Base-by-base conservation (phyloP, 2,113 vertebrate species). In the Monopterus albus region DNA sequence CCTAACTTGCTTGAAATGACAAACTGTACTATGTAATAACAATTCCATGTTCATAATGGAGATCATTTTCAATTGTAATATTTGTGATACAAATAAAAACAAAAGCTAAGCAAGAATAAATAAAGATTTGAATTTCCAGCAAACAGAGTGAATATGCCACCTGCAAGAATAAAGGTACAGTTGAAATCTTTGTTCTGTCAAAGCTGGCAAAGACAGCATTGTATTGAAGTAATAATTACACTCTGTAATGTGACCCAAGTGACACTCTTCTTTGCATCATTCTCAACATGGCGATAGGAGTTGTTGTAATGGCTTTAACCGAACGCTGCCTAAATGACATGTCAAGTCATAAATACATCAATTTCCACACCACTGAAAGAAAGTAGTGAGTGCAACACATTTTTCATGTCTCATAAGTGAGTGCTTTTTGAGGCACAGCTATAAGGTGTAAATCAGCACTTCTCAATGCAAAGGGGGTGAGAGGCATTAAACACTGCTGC, bases 231-330 rank as follows among this genome's bases (percentile, higher is more conserved):
- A 14, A 25, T 20, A 38, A 57, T 57, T 46, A 36, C n/a, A n/a
- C n/a, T n/a, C n/a, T 43, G 10, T 25, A 60, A 43, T n/a, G 18
- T 1, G 0, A 1, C 13, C 51, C 5, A 3, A 11, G 38, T 33
- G 25, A 29, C 25, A 23, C 47, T 49, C 38, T 28, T 63, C 29
- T 66, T 42, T 42, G 25, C 58, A 33, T 11, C 12, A 0, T 50
- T 18, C 21, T 64, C 18, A 50, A 62, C 4, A 18, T 51, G 60
- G 25, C 55, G 26, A 45, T 61, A 29, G 45, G 31, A 28, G 35
- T 53, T 60, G 64, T 36, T 72, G 45, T 49, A 56, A 40, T 57
- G 31, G 49, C 29, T 42, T 42, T 69, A 81, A 85, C 80, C 50
- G 67, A 36, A 31, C 55, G 21, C 23, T 5, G 45, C 18, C 3